phyloP scores from a whole-genome alignment of 2,113 vertebrate genomes.

The Xenopus tropicalis region UCB_Xtro_10.0 CM004448.2:91164501-91165000 shows the following conservation, averaged over 20 bases:
- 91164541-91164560: conserved; percentile 31
- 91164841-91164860: too few relatives aligned
- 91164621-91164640: conserved; percentile 18
- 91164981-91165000: too few relatives aligned
- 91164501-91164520: background rate
- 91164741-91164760: conserved; percentile 11
- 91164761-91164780: conserved; percentile 25
- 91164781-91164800: background rate
- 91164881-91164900: too few relatives aligned
- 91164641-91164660: conserved; percentile 21
- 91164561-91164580: conserved; percentile 26
- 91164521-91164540: conserved; percentile 27
- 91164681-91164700: conserved; percentile 20
- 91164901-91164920: too few relatives aligned
- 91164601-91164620: conserved; percentile 26
- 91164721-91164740: conserved; percentile 23
- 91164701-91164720: conserved; percentile 12
- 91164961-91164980: too few relatives aligned
- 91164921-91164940: too few relatives aligned
- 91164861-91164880: too few relatives aligned
- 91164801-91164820: too few relatives aligned
- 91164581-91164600: conserved; percentile 36
- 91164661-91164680: conserved; percentile 14
- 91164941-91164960: too few relatives aligned
- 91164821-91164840: too few relatives aligned